phyloP scores from a whole-genome alignment of 2,113 vertebrate species.

The Proterorhinus semilunaris region DNA sequence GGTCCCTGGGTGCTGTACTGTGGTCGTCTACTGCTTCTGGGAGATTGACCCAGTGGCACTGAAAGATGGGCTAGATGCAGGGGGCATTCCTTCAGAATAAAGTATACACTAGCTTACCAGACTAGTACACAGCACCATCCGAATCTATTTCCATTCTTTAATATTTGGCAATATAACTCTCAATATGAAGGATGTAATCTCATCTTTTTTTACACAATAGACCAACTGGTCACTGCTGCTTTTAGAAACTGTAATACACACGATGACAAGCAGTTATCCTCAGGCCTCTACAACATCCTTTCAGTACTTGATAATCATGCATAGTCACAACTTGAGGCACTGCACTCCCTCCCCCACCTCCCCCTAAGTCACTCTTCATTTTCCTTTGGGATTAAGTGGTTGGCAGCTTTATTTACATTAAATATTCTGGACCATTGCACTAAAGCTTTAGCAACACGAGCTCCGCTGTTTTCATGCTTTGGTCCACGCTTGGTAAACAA shows the following conservation, averaged over 20 bases:
- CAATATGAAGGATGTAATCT: not conserved
- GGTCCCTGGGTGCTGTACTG: too few relatives aligned
- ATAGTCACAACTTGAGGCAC: slow-evolving; percentile 42
- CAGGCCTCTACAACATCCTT: slow-evolving; percentile 20
- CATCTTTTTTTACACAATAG: not conserved
- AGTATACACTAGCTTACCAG: not conserved
- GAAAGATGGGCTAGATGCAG: too few relatives aligned
- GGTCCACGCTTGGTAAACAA: slow-evolving; percentile 45
- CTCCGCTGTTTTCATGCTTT: slow-evolving; percentile 29
- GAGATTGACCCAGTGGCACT: too few relatives aligned
- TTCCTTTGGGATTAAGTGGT: slow-evolving; percentile 46
- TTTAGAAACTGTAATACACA: slow-evolving; percentile 33
- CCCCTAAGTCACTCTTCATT: slow-evolving; percentile 54
- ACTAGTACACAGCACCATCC: not conserved
- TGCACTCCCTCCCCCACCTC: not conserved
- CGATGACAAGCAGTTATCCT: slow-evolving; percentile 22
- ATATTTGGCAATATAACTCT: not conserved
- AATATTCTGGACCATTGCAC: slow-evolving; percentile 47
- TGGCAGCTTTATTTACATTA: slow-evolving; percentile 60
- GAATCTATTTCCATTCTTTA: not conserved
- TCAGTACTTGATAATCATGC: slow-evolving; percentile 49
- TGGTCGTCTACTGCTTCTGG: too few relatives aligned
- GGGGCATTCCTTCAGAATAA: not conserved
- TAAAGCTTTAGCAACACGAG: slow-evolving; percentile 23
- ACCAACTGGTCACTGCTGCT: slow-evolving; percentile 19